These are phyloP conservation scores for Physella acuta DNA, from an alignment of 1,140 invertebrate genomes.

Conservation along the genomic window DNA sequence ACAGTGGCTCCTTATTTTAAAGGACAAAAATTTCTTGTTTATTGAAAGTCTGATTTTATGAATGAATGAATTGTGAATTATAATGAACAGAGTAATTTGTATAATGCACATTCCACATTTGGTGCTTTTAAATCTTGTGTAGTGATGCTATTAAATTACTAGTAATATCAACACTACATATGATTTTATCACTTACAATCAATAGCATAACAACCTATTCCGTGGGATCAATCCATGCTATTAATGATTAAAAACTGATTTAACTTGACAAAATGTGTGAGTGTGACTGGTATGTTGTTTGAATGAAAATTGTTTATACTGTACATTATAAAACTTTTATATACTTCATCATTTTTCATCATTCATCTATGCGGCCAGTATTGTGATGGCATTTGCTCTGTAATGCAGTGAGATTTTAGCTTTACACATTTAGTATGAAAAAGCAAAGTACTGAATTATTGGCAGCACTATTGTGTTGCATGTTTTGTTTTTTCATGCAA, in stretches of 20 bases:
- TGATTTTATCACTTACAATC: too few species aligned
- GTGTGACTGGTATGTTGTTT: too few species aligned
- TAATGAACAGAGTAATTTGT: neutral
- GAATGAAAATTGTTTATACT: neutral
- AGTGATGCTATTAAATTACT: too few species aligned
- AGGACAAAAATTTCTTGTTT: slow-evolving; percentile 8
- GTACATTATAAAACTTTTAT: slow-evolving; percentile 7
- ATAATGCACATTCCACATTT: slow-evolving; percentile 16
- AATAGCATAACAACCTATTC: too few species aligned
- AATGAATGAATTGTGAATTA: neutral
- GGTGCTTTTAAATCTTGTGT: too few species aligned
- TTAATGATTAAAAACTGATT: too few species aligned
- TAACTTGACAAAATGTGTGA: too few species aligned
- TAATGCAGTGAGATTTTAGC: neutral
- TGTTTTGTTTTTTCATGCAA: slow-evolving; percentile 3
- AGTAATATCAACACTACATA: too few species aligned
- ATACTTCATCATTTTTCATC: neutral
- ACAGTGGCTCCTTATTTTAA: neutral
- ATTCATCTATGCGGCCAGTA: slow-evolving; percentile 19
- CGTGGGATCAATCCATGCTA: too few species aligned
- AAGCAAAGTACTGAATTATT: neutral
- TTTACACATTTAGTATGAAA: neutral
- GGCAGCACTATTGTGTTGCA: slow-evolving; percentile 5
- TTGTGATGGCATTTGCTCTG: neutral
- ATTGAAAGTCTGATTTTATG: slow-evolving; percentile 4